These are phyloP conservation scores for Hydrochoerus hydrochaeris DNA, from an alignment of 2,113 vertebrate genomes.

Conservation along the genomic window DNA sequence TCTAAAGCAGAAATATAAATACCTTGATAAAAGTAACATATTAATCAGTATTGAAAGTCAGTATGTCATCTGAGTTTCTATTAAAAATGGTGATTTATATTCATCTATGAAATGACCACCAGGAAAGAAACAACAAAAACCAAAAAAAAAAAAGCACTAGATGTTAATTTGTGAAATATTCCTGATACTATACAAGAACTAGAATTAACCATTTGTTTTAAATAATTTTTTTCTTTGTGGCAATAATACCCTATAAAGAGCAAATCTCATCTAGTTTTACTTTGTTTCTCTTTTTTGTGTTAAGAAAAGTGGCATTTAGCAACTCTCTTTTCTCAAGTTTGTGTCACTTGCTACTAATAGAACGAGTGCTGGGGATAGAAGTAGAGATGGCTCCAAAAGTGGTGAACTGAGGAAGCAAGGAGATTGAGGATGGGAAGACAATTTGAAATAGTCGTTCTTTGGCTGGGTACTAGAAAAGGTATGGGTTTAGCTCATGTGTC, in stretches of 20 bases:
- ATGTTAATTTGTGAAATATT: neutral
- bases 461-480: neutral
- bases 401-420: slow-evolving; percentile 19
- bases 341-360: slow-evolving; percentile 45
- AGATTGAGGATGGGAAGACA: neutral
- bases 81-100: slow-evolving; percentile 8
- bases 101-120: slow-evolving; percentile 19
- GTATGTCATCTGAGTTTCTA: neutral
- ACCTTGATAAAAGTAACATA: slow-evolving; percentile 14
- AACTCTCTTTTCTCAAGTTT: slow-evolving; percentile 49
- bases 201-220: neutral
- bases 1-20: neutral
- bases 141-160: neutral
- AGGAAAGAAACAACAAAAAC: neutral
- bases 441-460: slow-evolving; percentile 53
- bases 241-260: slow-evolving; percentile 50
- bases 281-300: slow-evolving; percentile 35
- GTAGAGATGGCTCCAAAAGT: neutral
- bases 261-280: slow-evolving; percentile 26
- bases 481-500: neutral
- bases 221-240: slow-evolving; percentile 36
- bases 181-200: neutral
- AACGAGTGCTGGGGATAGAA: slow-evolving; percentile 41
- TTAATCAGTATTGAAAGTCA: neutral
- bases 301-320: neutral